Evolutionary conservation across 2,113 vertebrate genomes (phyloP).

Genomic region (Thunnus thynnus): DNA sequence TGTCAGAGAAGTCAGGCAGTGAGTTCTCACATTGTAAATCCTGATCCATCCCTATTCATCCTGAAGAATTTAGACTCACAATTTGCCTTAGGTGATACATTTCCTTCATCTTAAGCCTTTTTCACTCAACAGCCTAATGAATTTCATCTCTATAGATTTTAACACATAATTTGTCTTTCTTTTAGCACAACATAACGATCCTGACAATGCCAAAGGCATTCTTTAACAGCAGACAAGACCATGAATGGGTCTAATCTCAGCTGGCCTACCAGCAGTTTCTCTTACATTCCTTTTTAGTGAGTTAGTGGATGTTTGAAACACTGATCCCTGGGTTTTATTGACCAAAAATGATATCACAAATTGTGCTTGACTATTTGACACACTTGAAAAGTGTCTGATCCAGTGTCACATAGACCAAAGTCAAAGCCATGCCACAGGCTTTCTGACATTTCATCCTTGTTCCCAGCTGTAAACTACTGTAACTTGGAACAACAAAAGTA

Average conservation of each 20-base stretch:
- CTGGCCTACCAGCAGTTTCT: conserved; percentile 35
- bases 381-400: conserved; percentile 25
- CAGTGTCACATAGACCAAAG: conserved; percentile 37
- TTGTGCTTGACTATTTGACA: conserved; percentile 40
- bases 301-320: conserved; percentile 51
- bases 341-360: conserved; percentile 51
- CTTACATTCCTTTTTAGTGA: conserved; percentile 61
- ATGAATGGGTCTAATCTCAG: conserved; percentile 51
- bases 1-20: conserved; percentile 45
- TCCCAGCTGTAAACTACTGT: conserved; percentile 43
- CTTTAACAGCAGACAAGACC: conserved; percentile 29
- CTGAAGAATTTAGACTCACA: conserved; percentile 52
- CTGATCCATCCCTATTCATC: conserved; percentile 42
- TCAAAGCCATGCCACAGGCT: conserved; percentile 51
- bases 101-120: conserved; percentile 34
- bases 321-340: conserved; percentile 36
- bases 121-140: conserved; percentile 50
- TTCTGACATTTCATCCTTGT: conserved; percentile 41
- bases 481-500: conserved; percentile 38
- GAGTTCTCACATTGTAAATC: conserved; percentile 74
- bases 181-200: conserved; percentile 17
- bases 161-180: conserved; percentile 61
- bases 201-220: conserved; percentile 32
- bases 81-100: conserved; percentile 63
- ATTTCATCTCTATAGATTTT: conserved; percentile 46